Conservation (phyloP, 2,888 invertebrate species). For the Crioceris asparagi region DNA sequence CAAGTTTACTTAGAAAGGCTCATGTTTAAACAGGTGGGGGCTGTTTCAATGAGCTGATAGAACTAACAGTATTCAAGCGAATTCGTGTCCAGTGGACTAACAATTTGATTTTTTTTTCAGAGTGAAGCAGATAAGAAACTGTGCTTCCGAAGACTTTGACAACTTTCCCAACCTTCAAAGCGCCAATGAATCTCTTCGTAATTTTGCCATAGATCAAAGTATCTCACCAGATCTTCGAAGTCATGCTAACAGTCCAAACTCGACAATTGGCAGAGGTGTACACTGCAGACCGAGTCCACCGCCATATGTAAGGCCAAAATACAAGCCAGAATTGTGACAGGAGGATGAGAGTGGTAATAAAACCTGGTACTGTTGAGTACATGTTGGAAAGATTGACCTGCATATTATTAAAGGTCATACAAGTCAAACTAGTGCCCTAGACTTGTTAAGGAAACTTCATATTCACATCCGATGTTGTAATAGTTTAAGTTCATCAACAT, state of each 20-base stretch:
- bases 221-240: constrained; percentile 32
- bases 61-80: no score
- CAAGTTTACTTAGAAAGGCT: no score
- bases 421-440: no score
- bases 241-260: constrained; percentile 34
- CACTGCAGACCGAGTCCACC: constrained; percentile 48
- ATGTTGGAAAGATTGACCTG: not conserved
- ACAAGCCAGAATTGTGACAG: constrained; percentile 47
- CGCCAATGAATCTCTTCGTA: constrained; percentile 49
- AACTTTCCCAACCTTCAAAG: constrained; percentile 49
- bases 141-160: constrained; percentile 49
- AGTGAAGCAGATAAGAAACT: constrained; percentile 34
- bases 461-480: no score
- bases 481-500: no score
- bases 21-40: no score
- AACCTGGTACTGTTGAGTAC: constrained; percentile 19
- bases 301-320: constrained; percentile 45
- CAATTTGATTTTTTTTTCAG: no score
- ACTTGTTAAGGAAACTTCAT: no score
- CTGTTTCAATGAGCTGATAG: no score
- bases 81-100: no score
- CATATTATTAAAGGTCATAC: constrained; percentile 1
- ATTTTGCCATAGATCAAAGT: constrained; percentile 39
- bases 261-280: constrained; percentile 32
- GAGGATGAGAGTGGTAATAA: constrained; percentile 28